Percentiles rank a stretch among this genome's conserved stretches.
Evolutionary conservation across 2,797 vertebrate genomes (phyloP).

Genomic region (Microcaecilia unicolor): DNA sequence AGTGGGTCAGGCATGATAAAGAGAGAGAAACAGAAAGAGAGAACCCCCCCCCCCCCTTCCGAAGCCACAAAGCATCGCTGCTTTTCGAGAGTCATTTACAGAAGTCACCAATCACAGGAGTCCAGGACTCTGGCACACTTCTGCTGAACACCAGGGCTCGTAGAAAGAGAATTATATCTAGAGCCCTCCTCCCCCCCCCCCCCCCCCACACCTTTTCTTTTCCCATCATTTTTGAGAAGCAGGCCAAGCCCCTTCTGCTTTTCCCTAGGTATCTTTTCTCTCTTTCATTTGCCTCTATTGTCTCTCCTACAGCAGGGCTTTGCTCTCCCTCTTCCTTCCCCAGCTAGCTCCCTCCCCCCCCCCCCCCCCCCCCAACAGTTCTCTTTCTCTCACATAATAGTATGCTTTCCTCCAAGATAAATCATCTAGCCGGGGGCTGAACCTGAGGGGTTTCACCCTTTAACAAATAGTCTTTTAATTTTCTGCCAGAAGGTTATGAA

Average conservation of each 20-base stretch:
- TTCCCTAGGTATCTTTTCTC: not conserved
- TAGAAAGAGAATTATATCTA: constrained; percentile 40
- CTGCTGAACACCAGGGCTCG: constrained; percentile 32
- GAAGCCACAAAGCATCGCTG: constrained; percentile 11
- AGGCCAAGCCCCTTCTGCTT: not conserved
- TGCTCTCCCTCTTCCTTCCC: not conserved
- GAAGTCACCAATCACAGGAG: constrained; percentile 14
- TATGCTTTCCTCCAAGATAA: constrained; percentile 72
- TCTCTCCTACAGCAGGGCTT: not conserved
- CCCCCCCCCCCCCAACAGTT: constrained; percentile 36
- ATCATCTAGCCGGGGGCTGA: constrained; percentile 69
- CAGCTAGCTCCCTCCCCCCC: constrained; percentile 29
- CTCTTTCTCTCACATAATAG: constrained; percentile 67
- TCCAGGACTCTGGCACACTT: constrained; percentile 30
- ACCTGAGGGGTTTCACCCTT: constrained; percentile 71
- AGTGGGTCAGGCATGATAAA: no score
- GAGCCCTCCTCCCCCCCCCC: constrained; percentile 15
- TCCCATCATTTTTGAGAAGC: constrained; percentile 9
- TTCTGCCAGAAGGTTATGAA: constrained; percentile 68
- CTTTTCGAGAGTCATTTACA: constrained; percentile 7
- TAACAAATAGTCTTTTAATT: constrained; percentile 80
- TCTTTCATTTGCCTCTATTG: not conserved
- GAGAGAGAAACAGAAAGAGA: no score
- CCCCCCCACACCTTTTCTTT: not conserved
- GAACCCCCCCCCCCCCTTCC: not conserved